Conservation (phyloP, 2,113 vertebrate species). For the Etia nguti region DNA sequence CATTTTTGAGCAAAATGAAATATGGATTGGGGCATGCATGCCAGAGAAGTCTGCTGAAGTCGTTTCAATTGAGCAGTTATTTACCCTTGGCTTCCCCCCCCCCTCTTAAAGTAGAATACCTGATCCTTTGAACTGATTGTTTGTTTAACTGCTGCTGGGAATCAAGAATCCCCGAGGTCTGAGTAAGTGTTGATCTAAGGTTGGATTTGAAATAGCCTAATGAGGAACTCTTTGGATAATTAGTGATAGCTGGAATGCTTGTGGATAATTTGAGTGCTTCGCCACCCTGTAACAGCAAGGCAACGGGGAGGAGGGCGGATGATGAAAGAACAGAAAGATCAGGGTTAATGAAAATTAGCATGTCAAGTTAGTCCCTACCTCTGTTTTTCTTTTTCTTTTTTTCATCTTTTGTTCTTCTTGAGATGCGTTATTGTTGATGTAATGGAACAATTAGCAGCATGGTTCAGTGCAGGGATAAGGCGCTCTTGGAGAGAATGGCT, state of each 20-base stretch:
- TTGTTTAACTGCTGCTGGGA: conserved; percentile 78
- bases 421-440: conserved; percentile 74
- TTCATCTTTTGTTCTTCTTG: conserved; percentile 65
- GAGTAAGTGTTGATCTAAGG: conserved; percentile 78
- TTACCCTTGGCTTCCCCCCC: conserved; percentile 66
- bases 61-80: conserved; percentile 73
- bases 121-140: conserved; percentile 78
- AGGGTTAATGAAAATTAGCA: conserved; percentile 78
- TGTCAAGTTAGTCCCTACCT: conserved; percentile 66
- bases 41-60: conserved; percentile 49
- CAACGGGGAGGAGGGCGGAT: conserved; percentile 36
- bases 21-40: conserved; percentile 49
- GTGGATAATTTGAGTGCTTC: conserved; percentile 77
- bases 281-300: conserved; percentile 49
- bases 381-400: conserved; percentile 20
- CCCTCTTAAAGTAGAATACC: conserved; percentile 70
- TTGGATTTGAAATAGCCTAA: conserved; percentile 78
- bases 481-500: conserved; percentile 63
- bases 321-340: conserved; percentile 64
- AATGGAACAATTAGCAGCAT: conserved; percentile 80
- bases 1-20: conserved; percentile 56
- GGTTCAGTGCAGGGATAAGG: conserved; percentile 67
- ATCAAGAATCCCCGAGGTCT: conserved; percentile 73
- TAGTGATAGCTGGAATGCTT: conserved; percentile 71
- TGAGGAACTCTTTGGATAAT: conserved; percentile 78